phyloP scores from a whole-genome alignment of 2,888 invertebrate genomes.

The Caenorhabditis uteleia region DNA sequence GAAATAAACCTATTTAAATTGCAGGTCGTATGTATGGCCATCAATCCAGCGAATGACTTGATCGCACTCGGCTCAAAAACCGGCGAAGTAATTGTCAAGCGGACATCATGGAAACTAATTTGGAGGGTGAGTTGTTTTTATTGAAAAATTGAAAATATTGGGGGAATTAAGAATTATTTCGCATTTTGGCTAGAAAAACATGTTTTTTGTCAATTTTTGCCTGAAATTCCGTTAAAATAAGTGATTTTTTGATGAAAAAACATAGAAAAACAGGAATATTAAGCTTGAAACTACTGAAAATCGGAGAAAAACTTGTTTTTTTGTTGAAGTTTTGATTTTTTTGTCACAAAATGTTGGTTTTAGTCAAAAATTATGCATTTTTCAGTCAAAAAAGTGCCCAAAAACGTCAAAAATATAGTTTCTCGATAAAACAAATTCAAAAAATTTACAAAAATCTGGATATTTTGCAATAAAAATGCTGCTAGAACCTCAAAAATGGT shows the following conservation, averaged over 20 bases:
- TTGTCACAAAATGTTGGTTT: background rate
- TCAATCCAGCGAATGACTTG: slow-evolving; percentile 53
- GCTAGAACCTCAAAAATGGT: no score
- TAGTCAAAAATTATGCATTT: background rate
- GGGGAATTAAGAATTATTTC: no score
- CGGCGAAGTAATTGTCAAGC: slow-evolving; percentile 57
- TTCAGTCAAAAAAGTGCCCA: no score
- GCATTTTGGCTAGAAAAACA: no score
- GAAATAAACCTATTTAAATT: background rate
- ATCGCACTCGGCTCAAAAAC: slow-evolving; percentile 56
- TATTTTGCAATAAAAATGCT: no score
- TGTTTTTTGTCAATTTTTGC: background rate
- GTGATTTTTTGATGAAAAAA: no score
- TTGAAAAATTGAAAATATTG: background rate
- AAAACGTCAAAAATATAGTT: no score
- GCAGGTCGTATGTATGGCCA: slow-evolving; percentile 28
- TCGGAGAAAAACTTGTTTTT: background rate
- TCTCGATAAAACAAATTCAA: no score
- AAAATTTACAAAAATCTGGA: no score
- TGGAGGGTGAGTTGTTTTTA: slow-evolving; percentile 53
- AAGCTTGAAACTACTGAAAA: no score
- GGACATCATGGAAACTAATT: slow-evolving; percentile 58
- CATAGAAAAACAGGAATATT: no score
- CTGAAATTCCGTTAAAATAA: background rate
- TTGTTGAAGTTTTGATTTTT: background rate